Percentiles rank a stretch among this genome's conserved stretches.
Evolutionary conservation across 2,888 invertebrate species (phyloP).

Genomic region (Caenorhabditis wallacei): DNA sequence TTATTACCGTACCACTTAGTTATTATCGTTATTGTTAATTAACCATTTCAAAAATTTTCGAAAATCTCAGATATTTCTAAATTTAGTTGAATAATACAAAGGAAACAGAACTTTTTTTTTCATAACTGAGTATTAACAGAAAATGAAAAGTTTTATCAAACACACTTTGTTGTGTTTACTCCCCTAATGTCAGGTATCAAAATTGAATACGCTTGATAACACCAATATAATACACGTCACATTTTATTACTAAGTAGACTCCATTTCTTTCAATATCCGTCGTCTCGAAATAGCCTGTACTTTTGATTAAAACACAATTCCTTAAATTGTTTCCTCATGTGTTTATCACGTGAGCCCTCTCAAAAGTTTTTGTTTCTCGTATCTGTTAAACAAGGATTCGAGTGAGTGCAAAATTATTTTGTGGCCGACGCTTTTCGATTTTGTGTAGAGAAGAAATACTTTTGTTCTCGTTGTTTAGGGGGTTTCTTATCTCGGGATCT

Average conservation of each 20-base stretch:
- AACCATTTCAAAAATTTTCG: too few species aligned
- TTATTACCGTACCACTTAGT: too few species aligned
- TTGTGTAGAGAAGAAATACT: slow-evolving; percentile 8
- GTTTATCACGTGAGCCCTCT: slow-evolving; percentile 13
- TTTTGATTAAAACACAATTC: too few species aligned
- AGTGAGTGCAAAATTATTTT: slow-evolving; percentile 22
- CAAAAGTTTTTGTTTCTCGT: not conserved
- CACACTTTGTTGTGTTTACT: slow-evolving; percentile 9
- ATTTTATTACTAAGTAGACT: not conserved
- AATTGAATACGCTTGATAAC: slow-evolving; percentile 52
- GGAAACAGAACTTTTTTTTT: not conserved
- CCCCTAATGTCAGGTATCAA: slow-evolving; percentile 1
- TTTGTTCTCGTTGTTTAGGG: slow-evolving; percentile 8
- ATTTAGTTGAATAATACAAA: not conserved
- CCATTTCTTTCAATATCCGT: too few species aligned
- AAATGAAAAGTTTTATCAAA: slow-evolving; percentile 2
- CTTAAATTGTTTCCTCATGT: not conserved
- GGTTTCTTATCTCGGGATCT: slow-evolving; percentile 47
- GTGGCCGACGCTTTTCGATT: not conserved
- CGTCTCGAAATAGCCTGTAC: too few species aligned
- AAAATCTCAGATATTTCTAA: not conserved
- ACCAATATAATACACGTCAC: not conserved
- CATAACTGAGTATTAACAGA: not conserved
- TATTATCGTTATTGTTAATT: too few species aligned
- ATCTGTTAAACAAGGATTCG: not conserved